Evolutionary conservation across 2,113 vertebrate genomes (phyloP).

Genomic region (Grus americana): DNA sequence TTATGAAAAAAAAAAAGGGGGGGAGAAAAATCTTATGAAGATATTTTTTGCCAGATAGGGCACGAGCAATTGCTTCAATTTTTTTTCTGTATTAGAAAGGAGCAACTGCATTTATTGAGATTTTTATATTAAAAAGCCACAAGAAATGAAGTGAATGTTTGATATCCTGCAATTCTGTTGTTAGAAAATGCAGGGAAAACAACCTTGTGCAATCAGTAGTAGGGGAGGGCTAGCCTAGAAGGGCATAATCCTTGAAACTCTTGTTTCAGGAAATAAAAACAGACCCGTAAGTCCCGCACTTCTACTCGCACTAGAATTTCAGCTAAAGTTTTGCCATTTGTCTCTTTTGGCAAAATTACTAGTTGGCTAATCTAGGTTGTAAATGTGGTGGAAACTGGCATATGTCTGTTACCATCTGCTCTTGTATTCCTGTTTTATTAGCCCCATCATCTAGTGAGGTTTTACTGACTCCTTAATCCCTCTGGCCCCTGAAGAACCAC

Average conservation of each 20-base stretch:
- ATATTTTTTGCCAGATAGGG: neutral
- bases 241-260: neutral
- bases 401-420: slow-evolving; percentile 52
- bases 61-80: neutral
- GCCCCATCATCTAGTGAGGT: slow-evolving; percentile 44
- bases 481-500: slow-evolving; percentile 53
- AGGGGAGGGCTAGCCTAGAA: neutral
- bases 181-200: neutral
- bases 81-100: neutral
- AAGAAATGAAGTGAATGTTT: neutral
- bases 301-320: slow-evolving; percentile 8
- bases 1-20: neutral
- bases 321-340: slow-evolving; percentile 43
- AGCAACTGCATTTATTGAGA: neutral
- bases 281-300: neutral
- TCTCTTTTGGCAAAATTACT: slow-evolving; percentile 20
- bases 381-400: slow-evolving; percentile 55
- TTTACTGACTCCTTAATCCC: slow-evolving; percentile 60
- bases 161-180: neutral
- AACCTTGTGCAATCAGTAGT: neutral
- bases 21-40: neutral
- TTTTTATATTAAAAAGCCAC: neutral
- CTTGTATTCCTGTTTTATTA: slow-evolving; percentile 54
- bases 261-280: neutral
- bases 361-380: slow-evolving; percentile 19